Percentiles rank a stretch among this genome's conserved stretches.
Conservation (phyloP, 2,797 vertebrate genomes). For the Tadarida brasiliensis region DNA sequence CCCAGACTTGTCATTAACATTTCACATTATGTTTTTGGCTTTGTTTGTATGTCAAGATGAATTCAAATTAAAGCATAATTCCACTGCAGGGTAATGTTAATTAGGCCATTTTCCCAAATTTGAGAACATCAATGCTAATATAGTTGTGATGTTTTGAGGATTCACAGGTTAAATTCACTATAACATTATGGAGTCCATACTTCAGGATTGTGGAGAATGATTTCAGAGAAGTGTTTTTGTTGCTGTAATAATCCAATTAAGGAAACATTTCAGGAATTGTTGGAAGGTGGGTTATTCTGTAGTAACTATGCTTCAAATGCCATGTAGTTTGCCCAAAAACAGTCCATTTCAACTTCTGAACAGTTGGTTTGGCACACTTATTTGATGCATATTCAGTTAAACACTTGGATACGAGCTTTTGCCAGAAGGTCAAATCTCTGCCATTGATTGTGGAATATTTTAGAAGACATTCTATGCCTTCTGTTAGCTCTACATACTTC, state of each 20-base stretch:
- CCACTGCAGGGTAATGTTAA: conserved; percentile 12
- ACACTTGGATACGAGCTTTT: conserved; percentile 90
- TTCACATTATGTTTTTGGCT: conserved; percentile 69
- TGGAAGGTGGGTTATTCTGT: conserved; percentile 94
- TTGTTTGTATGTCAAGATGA: conserved; percentile 64
- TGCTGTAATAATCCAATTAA: conserved; percentile 83
- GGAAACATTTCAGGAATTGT: conserved; percentile 90
- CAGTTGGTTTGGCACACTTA: conserved; percentile 90
- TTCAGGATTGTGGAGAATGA: conserved; percentile 51
- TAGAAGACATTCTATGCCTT: conserved; percentile 69
- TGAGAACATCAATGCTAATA: conserved; percentile 64
- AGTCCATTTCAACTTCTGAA: conserved; percentile 97
- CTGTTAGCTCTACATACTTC: conserved; percentile 88
- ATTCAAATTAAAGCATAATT: conserved; percentile 66
- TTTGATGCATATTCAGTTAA: background rate
- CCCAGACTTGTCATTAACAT: conserved; percentile 13
- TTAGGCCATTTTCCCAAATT: conserved; percentile 57
- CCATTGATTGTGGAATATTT: conserved; percentile 92
- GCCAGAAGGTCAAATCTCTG: conserved; percentile 92
- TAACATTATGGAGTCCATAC: conserved; percentile 63
- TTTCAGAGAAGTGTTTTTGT: conserved; percentile 54
- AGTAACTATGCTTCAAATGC: conserved; percentile 96
- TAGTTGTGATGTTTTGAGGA: conserved; percentile 67
- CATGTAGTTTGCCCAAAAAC: conserved; percentile 96
- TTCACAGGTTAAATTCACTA: conserved; percentile 68